Evolutionary conservation across 2,113 vertebrate species (phyloP), one percentile per base, ranked within the genome.

Genomic region (Leptodactylus fuscus): DNA sequence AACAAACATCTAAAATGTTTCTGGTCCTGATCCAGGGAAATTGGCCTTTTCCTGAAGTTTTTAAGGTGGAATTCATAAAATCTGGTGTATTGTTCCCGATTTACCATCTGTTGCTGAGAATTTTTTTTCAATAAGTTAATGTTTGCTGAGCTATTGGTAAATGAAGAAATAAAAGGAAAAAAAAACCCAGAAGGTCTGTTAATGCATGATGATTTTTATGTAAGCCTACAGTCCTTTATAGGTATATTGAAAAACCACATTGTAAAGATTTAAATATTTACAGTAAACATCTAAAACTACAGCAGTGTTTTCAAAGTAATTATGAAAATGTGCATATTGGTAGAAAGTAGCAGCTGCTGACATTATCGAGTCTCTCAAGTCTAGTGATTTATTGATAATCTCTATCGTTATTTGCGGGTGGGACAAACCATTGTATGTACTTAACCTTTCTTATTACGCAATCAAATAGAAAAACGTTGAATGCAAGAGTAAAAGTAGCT

Each of bases 281-380:
- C 49, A n/a, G 75, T 77, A 77, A 76, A 77, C 75, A 53, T n/a
- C 29, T 12, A 74, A 38, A 77, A 62, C 62, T 34, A 11, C 53
- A 27, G 36, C 78, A 44, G 38, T 62, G 38, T 62, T 44, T 62
- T 80, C 32, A 77, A 80, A 27, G 55, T 62, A 27, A 80, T 62
- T 80, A 80, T 46, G 36, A 80, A 62, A 80, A 62, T 80, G 36
- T 62, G 36, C 78, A 62, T 80, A 18, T 41, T 80, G 34, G 53
- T 62, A 44, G 55, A 62, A 62, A 18, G 36, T 60, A 60, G 55
- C 78, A 80, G 78, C 53, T 80, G 77, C 62, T 80, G 78, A 60
- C 78, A 80, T 80, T 80, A 60, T 38, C 9, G 22, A 60, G 55
- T 80, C 53, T 44, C 78, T 44, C 22, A 62, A 80, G 24, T 41